Conservation (phyloP, 2,113 vertebrate genomes). For the Leiothrix lutea region DNA sequence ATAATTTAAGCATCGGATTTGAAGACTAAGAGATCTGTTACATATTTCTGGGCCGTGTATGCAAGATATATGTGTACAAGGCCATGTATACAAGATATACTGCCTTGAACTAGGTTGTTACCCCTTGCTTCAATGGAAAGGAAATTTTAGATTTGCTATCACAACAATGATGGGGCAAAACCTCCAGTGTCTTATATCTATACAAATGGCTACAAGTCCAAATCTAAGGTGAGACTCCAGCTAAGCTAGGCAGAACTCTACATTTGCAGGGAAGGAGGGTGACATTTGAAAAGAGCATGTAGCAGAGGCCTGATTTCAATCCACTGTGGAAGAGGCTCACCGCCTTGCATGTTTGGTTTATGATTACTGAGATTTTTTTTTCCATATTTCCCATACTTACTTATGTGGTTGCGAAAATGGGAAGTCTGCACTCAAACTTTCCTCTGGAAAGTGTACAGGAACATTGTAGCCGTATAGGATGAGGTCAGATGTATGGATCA, state of each 20-base stretch:
- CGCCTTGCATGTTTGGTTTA: neutral
- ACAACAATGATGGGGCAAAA: neutral
- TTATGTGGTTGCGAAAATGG: neutral
- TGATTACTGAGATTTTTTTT: neutral
- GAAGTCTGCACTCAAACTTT: neutral
- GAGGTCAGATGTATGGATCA: neutral
- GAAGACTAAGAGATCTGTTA: neutral
- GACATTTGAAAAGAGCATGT: neutral
- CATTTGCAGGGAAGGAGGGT: neutral
- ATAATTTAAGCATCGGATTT: neutral
- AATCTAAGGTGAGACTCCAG: neutral
- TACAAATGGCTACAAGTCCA: neutral
- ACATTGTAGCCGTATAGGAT: fast-evolving
- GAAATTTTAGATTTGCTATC: neutral
- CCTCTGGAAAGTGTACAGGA: neutral
- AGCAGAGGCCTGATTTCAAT: neutral
- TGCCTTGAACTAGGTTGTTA: neutral
- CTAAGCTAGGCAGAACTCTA: neutral
- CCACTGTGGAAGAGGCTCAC: neutral
- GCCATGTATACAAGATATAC: neutral
- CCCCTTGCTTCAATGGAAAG: neutral
- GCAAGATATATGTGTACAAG: neutral
- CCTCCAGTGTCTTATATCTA: neutral
- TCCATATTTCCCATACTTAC: neutral
- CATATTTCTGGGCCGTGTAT: neutral